These are phyloP conservation scores for Pelochelys cantorii DNA, from an alignment of 2,797 vertebrate species.

Conservation along the genomic window DNA sequence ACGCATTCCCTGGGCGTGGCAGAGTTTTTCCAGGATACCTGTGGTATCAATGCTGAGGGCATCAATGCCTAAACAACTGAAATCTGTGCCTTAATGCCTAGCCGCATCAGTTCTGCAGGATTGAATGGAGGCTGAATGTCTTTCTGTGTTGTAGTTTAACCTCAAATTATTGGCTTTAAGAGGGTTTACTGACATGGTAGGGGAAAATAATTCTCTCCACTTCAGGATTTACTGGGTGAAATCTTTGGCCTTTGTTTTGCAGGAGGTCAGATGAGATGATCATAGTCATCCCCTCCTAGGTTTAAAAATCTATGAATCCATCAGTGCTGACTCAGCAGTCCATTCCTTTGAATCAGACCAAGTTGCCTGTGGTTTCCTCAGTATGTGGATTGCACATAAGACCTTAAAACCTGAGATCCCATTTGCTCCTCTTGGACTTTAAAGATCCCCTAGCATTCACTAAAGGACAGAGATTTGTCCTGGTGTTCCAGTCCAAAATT, in stretches of 20 bases:
- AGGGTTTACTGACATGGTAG: constrained; percentile 46
- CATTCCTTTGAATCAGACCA: not conserved
- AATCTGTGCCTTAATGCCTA: constrained; percentile 37
- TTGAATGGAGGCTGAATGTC: constrained; percentile 50
- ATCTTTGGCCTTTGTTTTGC: constrained; percentile 30
- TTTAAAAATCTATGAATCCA: constrained; percentile 37
- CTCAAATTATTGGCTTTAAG: constrained; percentile 37
- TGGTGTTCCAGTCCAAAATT: not conserved
- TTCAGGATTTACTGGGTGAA: constrained; percentile 34
- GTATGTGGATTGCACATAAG: constrained; percentile 11
- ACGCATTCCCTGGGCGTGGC: too few relatives aligned
- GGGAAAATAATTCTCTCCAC: constrained; percentile 42
- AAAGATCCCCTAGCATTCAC: not conserved
- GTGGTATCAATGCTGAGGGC: not conserved
- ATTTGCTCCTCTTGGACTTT: not conserved
- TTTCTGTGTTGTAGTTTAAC: constrained; percentile 50
- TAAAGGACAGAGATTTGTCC: constrained; percentile 14
- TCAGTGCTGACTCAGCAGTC: not conserved
- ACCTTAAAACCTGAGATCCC: not conserved
- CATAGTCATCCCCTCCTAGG: not conserved
- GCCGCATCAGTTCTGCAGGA: not conserved
- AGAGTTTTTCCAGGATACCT: too few relatives aligned
- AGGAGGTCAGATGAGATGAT: constrained; percentile 36
- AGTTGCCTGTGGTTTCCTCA: constrained; percentile 5
- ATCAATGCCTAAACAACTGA: not conserved